Conservation (phyloP, 2,113 vertebrate genomes). For the Sialia sialis region DNA sequence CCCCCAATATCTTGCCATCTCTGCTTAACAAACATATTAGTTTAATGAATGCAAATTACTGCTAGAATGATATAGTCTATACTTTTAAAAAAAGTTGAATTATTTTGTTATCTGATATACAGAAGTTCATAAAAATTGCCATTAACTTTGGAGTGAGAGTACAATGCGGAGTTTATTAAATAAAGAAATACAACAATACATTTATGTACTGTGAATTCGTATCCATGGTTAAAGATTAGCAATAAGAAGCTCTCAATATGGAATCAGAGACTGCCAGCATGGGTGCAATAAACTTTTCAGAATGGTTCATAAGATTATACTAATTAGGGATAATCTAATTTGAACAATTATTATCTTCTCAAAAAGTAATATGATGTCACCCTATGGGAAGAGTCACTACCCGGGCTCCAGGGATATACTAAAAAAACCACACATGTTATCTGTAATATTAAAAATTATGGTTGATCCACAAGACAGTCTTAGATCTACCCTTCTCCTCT, state of each 20-base stretch:
- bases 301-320: conserved; percentile 77
- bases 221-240: conserved; percentile 68
- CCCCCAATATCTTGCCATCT: neutral
- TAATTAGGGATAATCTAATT: conserved; percentile 83
- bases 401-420: conserved; percentile 62
- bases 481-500: conserved; percentile 81
- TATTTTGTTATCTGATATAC: conserved; percentile 6
- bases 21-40: neutral
- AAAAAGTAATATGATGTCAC: conserved; percentile 76
- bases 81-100: neutral
- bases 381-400: conserved; percentile 73
- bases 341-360: conserved; percentile 77
- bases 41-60: conserved; percentile 28
- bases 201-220: conserved; percentile 48
- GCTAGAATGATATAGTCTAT: neutral
- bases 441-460: conserved; percentile 78
- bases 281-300: conserved; percentile 76
- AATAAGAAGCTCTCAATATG: conserved; percentile 71
- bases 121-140: conserved; percentile 1
- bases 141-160: conserved; percentile 13
- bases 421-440: conserved; percentile 64
- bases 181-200: conserved; percentile 64
- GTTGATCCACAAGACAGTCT: conserved; percentile 77
- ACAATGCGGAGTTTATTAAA: conserved; percentile 40
- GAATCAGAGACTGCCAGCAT: conserved; percentile 63